These are phyloP conservation scores for Hypanus sabinus DNA, from an alignment of 2,113 vertebrate genomes.

Conservation along the genomic window DNA sequence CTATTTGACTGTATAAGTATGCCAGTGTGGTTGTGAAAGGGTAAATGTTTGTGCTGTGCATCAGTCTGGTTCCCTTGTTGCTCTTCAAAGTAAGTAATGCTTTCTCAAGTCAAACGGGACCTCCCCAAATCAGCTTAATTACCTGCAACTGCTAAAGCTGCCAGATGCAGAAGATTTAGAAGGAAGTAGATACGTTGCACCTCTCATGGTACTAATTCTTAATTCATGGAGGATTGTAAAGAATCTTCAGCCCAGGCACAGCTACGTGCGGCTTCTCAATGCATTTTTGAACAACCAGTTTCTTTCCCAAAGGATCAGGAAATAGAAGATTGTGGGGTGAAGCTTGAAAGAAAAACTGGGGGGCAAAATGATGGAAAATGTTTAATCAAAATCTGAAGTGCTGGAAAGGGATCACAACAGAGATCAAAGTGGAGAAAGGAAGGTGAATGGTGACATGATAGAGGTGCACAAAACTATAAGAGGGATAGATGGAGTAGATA, in stretches of 20 bases:
- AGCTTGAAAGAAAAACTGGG: too few species aligned
- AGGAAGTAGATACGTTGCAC: not conserved
- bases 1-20: too few species aligned
- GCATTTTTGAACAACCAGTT: not conserved
- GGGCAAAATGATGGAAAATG: too few species aligned
- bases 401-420: too few species aligned
- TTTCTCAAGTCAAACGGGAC: not conserved
- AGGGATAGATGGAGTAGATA: too few species aligned
- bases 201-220: not conserved
- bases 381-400: too few species aligned
- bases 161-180: not conserved
- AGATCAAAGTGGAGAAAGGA: too few species aligned
- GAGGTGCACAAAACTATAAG: too few species aligned
- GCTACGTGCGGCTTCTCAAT: not conserved
- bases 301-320: not conserved
- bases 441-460: too few species aligned
- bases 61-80: not conserved
- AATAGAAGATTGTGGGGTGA: too few species aligned
- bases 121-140: not conserved
- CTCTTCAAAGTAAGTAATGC: not conserved
- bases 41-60: not conserved
- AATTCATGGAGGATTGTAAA: not conserved
- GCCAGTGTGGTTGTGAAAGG: not conserved
- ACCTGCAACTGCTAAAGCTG: not conserved
- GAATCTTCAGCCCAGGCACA: not conserved